Evolutionary conservation across 1,140 invertebrate genomes (phyloP).

Genomic region (Uloborus diversus): DNA sequence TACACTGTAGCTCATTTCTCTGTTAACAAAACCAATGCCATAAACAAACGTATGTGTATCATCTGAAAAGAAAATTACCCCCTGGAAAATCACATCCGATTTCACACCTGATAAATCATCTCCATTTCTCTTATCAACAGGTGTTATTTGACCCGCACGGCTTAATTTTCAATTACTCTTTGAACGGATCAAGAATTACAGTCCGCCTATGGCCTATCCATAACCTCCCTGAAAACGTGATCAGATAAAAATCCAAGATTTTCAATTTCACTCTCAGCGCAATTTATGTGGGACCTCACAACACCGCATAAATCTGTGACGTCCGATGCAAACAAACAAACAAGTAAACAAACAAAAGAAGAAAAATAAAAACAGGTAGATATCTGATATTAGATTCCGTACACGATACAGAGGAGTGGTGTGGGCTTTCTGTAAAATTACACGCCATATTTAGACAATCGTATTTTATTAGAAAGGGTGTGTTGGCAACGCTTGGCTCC

Average conservation of each 20-base stretch:
- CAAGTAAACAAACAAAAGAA: not conserved
- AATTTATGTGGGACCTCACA: not conserved
- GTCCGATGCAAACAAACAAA: not conserved
- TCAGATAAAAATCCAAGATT: conserved; percentile 8
- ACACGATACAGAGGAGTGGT: conserved; percentile 14
- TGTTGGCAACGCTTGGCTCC: conserved; percentile 8
- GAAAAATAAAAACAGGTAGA: not conserved
- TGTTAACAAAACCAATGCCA: no score
- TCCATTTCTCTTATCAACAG: no score
- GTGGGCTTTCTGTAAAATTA: not conserved
- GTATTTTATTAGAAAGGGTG: conserved; percentile 17
- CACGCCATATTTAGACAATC: conserved; percentile 19
- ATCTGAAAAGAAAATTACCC: no score
- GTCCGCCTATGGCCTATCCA: no score
- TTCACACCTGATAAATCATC: no score
- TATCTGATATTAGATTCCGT: conserved; percentile 16
- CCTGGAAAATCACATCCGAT: no score
- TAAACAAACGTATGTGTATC: no score
- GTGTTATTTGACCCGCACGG: no score
- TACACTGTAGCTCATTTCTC: no score
- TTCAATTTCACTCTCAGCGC: conserved; percentile 12
- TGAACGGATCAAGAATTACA: no score
- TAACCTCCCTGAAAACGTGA: conserved; percentile 38
- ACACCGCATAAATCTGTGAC: conserved; percentile 24
- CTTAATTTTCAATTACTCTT: no score